Evolutionary conservation across 2,113 vertebrate genomes (phyloP).

Genomic region (Stegastes partitus): DNA sequence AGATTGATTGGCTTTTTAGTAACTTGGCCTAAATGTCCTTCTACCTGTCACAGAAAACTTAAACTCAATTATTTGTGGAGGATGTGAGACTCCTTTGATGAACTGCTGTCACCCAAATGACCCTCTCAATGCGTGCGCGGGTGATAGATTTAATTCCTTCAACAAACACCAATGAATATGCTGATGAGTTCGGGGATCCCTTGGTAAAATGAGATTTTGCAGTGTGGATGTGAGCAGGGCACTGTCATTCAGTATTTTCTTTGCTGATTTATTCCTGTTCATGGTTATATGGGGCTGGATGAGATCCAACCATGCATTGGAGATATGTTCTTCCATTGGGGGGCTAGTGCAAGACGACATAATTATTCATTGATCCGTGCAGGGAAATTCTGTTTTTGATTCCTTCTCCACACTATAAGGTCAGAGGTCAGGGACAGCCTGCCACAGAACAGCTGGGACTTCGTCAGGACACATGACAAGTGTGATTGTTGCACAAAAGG

Average conservation of each 20-base stretch:
- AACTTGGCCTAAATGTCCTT: not conserved
- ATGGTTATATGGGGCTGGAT: not conserved
- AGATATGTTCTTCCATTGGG: not conserved
- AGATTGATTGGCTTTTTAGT: constrained; percentile 1
- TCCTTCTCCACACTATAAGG: not conserved
- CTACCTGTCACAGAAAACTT: not conserved
- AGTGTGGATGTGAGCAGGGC: not conserved
- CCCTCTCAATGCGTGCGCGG: not conserved
- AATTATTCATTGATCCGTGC: not conserved
- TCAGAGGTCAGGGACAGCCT: constrained; percentile 12
- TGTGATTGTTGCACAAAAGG: not conserved
- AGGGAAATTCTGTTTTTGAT: not conserved
- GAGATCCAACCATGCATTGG: not conserved
- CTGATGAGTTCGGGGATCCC: constrained; percentile 1
- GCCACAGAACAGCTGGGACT: not conserved
- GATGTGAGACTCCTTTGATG: not conserved
- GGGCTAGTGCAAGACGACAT: not conserved
- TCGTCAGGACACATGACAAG: not conserved
- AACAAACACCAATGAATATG: constrained; percentile 13
- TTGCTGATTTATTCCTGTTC: not conserved
- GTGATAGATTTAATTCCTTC: constrained; percentile 19
- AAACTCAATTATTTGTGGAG: constrained; percentile 23
- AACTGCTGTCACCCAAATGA: not conserved
- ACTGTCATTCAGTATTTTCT: constrained; percentile 3
- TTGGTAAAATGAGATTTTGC: not conserved